A percentile compares a stretch with the other conserved stretches of the same genome.
Conservation (phyloP, 1,140 invertebrate genomes). For the Halyomorpha halys region DNA sequence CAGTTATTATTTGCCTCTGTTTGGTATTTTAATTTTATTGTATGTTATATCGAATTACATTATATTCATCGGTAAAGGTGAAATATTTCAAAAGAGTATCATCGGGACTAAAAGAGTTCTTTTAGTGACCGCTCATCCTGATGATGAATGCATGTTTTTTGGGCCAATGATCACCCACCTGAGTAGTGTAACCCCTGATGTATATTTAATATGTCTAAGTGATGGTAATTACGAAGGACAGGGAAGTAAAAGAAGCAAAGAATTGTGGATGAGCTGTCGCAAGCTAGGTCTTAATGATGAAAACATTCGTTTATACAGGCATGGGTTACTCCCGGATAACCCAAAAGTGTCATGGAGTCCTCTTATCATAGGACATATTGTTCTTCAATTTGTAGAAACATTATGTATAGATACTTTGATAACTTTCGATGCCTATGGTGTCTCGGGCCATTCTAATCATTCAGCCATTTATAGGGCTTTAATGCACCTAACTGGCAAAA, state of each 20-base stretch:
- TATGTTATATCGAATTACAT: not conserved
- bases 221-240: slow-evolving; percentile 64
- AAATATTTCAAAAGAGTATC: not conserved
- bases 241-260: slow-evolving; percentile 55
- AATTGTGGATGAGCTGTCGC: slow-evolving; percentile 67
- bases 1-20: not conserved
- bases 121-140: slow-evolving; percentile 85
- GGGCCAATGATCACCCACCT: slow-evolving; percentile 74
- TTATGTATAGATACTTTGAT: slow-evolving; percentile 72
- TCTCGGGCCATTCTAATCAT: slow-evolving; percentile 85
- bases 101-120: slow-evolving; percentile 45
- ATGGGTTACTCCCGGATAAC: slow-evolving; percentile 62
- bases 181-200: slow-evolving; percentile 47
- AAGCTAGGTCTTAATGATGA: slow-evolving; percentile 63
- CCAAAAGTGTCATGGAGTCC: slow-evolving; percentile 62
- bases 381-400: slow-evolving; percentile 59
- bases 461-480: slow-evolving; percentile 68
- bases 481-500: slow-evolving; percentile 60
- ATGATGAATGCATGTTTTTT: slow-evolving; percentile 98
- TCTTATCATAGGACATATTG: slow-evolving; percentile 55
- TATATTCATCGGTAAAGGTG: not conserved
- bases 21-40: not conserved
- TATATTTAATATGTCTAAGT: slow-evolving; percentile 79
- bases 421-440: slow-evolving; percentile 84
- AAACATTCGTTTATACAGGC: slow-evolving; percentile 58